phyloP scores from a whole-genome alignment of 2,888 invertebrate genomes.

The Pristionchus fissidentatus region DNA sequence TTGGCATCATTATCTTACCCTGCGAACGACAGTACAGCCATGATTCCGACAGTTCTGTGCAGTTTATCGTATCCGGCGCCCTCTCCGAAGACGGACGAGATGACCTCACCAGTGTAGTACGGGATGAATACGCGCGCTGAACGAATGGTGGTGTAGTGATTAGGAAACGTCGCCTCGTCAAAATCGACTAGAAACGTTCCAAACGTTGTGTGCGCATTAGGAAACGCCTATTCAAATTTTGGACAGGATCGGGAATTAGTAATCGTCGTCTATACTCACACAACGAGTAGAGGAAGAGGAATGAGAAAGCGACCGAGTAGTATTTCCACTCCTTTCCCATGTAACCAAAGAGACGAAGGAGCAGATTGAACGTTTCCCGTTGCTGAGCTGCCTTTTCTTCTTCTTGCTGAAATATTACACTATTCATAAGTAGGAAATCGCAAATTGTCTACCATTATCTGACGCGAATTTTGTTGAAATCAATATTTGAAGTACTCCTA shows the following conservation, averaged over 20 bases:
- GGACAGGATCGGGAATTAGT: background rate
- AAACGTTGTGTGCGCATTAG: too few species aligned
- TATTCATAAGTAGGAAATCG: too few species aligned
- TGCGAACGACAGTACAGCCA: constrained; percentile 67
- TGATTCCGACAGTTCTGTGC: constrained; percentile 67
- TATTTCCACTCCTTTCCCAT: constrained; percentile 73
- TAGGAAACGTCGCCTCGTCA: background rate
- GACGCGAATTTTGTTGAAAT: too few species aligned
- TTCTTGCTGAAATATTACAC: constrained; percentile 59
- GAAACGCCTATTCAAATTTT: too few species aligned
- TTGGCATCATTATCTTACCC: constrained; percentile 42
- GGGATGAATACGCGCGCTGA: constrained; percentile 75
- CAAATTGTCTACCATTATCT: too few species aligned
- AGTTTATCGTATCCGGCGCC: constrained; percentile 69
- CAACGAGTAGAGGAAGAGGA: constrained; percentile 71
- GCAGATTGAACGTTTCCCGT: constrained; percentile 71
- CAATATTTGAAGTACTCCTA: too few species aligned
- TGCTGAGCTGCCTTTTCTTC: constrained; percentile 67
- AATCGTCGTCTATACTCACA: constrained; percentile 58
- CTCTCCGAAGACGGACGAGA: constrained; percentile 70
- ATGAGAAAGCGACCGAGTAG: constrained; percentile 72
- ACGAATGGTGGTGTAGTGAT: constrained; percentile 42
- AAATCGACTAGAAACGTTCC: background rate
- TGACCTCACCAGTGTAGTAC: constrained; percentile 74
- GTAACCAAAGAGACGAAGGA: constrained; percentile 69